These are phyloP conservation scores for Zaprionus kolodkinae DNA, from an alignment of 1,140 invertebrate genomes.

Conservation along the genomic window DNA sequence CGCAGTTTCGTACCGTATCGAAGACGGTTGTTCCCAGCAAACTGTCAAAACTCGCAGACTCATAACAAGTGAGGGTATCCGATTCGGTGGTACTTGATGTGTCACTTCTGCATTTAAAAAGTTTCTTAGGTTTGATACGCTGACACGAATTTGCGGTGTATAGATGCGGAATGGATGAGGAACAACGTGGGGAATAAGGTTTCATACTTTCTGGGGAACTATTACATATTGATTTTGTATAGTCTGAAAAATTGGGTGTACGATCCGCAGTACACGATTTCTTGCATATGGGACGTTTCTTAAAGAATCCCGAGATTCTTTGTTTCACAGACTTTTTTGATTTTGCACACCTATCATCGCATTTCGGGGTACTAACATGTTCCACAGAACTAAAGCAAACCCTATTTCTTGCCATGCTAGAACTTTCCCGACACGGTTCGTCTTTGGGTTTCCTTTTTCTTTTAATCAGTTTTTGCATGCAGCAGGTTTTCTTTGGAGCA, in stretches of 20 bases:
- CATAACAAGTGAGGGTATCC: no score
- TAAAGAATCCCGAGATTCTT: conserved; percentile 39
- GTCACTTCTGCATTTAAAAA: conserved; percentile 15
- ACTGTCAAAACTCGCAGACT: no score
- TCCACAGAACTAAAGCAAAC: no score
- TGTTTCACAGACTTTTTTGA: conserved; percentile 15
- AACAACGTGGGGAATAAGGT: neutral
- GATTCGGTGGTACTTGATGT: conserved; percentile 2
- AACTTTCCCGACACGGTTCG: no score
- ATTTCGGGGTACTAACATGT: neutral
- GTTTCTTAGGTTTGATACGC: neutral
- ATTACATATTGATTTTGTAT: neutral
- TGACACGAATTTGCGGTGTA: no score
- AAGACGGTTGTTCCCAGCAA: no score
- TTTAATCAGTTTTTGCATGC: no score
- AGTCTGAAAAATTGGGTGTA: neutral
- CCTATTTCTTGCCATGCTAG: no score
- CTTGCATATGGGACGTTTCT: neutral
- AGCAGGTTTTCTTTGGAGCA: no score
- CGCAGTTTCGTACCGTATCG: no score
- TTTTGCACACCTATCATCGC: neutral
- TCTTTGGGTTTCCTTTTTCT: no score
- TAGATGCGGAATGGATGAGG: neutral
- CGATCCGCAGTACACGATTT: no score
- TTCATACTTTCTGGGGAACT: neutral